Percentiles rank a stretch among this genome's conserved stretches.
These are phyloP conservation scores for Cryptocheilus praepositus DNA, from an alignment of 2,888 invertebrate genomes.

Conservation along the genomic window DNA sequence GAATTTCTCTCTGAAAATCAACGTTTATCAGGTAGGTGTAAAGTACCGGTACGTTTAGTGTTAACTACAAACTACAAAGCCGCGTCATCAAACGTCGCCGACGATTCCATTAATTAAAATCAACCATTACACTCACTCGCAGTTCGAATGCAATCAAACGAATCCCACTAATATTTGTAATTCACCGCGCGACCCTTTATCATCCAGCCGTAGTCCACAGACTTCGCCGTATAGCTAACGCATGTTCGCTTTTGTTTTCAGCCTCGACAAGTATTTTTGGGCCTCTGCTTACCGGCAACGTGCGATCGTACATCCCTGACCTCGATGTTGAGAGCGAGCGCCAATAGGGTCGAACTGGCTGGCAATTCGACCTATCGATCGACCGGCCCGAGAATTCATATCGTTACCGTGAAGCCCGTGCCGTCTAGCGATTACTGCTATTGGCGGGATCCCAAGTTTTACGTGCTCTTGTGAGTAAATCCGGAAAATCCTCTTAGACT, in stretches of 20 bases:
- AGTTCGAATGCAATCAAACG: too few relatives aligned
- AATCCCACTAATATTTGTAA: too few relatives aligned
- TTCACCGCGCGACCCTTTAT: too few relatives aligned
- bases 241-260: conserved; percentile 61
- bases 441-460: conserved; percentile 83
- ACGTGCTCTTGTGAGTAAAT: conserved; percentile 80
- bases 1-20: too few relatives aligned
- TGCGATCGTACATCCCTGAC: conserved; percentile 76
- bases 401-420: conserved; percentile 82
- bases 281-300: conserved; percentile 84
- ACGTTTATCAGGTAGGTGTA: too few relatives aligned
- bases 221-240: too few relatives aligned
- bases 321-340: conserved; percentile 70
- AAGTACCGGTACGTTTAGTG: too few relatives aligned
- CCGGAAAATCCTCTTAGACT: conserved; percentile 12
- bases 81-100: too few relatives aligned
- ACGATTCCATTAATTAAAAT: too few relatives aligned
- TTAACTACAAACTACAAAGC: too few relatives aligned
- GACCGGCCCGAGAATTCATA: conserved; percentile 76
- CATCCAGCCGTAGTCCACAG: too few relatives aligned
- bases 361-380: conserved; percentile 77
- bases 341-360: conserved; percentile 71
- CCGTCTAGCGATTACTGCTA: conserved; percentile 81
- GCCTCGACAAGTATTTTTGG: conserved; percentile 83
- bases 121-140: too few relatives aligned